A percentile compares a stretch with the other conserved stretches of the same genome.
These are phyloP conservation scores for Thamnophis sirtalis DNA, from an alignment of 2,113 vertebrate species.

Conservation along the genomic window DNA sequence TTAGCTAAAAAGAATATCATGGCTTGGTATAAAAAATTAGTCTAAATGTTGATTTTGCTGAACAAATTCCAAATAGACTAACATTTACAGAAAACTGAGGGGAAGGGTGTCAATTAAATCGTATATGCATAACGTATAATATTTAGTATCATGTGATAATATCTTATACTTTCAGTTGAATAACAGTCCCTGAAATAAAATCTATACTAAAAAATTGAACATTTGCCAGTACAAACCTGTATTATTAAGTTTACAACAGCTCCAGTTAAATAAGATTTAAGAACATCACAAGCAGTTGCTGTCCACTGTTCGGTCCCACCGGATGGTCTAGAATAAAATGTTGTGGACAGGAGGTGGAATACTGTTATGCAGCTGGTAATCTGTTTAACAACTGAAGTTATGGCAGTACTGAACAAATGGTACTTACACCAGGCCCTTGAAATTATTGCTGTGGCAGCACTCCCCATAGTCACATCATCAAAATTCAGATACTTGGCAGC, in stretches of 20 bases:
- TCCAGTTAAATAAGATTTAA: conserved; percentile 76
- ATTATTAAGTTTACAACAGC: conserved; percentile 73
- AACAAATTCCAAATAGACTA: not conserved
- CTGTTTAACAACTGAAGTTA: not conserved
- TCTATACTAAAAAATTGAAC: not conserved
- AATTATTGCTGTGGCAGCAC: not conserved
- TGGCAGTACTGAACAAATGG: not conserved
- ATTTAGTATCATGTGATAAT: not conserved
- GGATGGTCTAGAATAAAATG: conserved; percentile 75
- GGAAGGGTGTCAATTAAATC: not conserved
- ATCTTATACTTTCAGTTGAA: not conserved
- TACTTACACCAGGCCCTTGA: not conserved
- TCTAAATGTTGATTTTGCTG: not conserved
- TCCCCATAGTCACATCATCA: not conserved
- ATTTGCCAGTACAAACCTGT: conserved; percentile 72
- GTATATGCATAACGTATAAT: not conserved
- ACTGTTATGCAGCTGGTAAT: not conserved
- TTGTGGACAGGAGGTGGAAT: not conserved
- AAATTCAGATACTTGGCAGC: not conserved
- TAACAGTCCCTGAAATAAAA: not conserved
- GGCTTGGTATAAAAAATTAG: not conserved
- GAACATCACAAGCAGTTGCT: conserved; percentile 83
- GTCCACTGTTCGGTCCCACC: conserved; percentile 86
- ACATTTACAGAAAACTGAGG: not conserved
- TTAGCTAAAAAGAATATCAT: not conserved